phyloP scores from a whole-genome alignment of 2,113 vertebrate genomes.

The Odontesthes bonariensis region DNA sequence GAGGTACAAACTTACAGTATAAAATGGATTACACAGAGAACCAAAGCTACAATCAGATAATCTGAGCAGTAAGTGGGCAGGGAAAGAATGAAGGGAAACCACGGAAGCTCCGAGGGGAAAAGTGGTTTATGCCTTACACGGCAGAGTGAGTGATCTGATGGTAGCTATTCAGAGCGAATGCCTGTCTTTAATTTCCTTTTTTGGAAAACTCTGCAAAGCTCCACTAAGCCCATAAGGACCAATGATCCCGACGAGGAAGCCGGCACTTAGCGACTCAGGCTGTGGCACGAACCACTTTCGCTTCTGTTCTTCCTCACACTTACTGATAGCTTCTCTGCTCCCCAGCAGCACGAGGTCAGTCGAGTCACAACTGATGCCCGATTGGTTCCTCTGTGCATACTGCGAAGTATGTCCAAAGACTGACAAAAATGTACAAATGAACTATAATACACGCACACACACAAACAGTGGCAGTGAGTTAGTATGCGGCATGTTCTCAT shows the following conservation, averaged over 20 bases:
- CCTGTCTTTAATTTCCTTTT: conserved; percentile 79
- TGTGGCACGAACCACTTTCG: conserved; percentile 19
- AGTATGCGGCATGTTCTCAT: neutral
- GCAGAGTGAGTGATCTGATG: conserved; percentile 47
- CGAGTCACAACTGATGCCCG: neutral
- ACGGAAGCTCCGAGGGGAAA: conserved; percentile 35
- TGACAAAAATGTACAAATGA: neutral
- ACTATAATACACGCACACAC: neutral
- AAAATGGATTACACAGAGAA: neutral
- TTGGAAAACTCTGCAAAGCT: conserved; percentile 81
- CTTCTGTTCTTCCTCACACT: conserved; percentile 7
- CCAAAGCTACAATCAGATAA: neutral
- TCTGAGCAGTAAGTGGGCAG: conserved; percentile 6
- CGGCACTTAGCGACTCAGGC: conserved; percentile 36
- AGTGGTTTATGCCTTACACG: conserved; percentile 20
- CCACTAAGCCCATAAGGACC: conserved; percentile 79
- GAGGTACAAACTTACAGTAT: neutral
- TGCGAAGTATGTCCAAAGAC: neutral
- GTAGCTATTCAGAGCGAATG: conserved; percentile 72
- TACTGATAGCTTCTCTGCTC: neutral
- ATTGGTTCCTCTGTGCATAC: neutral
- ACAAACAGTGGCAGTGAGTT: neutral
- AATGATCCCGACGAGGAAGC: conserved; percentile 56
- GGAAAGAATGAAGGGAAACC: conserved; percentile 43
- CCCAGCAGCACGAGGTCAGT: neutral